Base-by-base conservation (phyloP, 2,113 vertebrate species). In the Tragelaphus imberbis region DNA sequence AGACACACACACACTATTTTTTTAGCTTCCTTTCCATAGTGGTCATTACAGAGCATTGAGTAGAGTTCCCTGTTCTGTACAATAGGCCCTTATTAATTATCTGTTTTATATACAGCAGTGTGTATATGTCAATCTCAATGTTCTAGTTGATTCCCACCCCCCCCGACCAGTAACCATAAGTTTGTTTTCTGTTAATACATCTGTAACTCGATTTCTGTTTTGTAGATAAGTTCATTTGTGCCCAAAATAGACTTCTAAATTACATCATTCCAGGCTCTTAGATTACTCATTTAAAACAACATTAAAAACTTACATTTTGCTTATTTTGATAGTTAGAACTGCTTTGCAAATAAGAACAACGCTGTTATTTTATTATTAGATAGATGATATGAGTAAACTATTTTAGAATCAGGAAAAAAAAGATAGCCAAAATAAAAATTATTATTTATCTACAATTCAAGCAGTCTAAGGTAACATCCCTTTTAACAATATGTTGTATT, bases 271-370 rank as follows among this genome's bases (percentile, higher is more conserved):
- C 75, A 65, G 84, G 82, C 47, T 30, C 47, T 82, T 33, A 75
- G 51, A 56, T 61, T 15, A 58, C 36, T 30, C 53, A 56, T 82
- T 96, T 88, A 81, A 85, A 80, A 58, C 75, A 71, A n/a, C 65
- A 59, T 59, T 85, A 89, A 97, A 97, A 82, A 87, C 65, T 93
- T 95, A 49, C 33, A 49, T 59, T 94, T 95, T 79, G 55, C 77
- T 63, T 47, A 14, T 51, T 71, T 28, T 23, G 28, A 94, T 84
- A 91, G 15, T 97, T 77, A 91, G 92, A 97, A 96, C 36, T 88
- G 90, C 77, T 88, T 84, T 95, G 49, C n/a, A 88, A 90, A 96
- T 77, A 90, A 40, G 75, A 80, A 65, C 86, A 86, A 47, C 2
- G 2, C 36, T 84, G 79, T 91, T 90, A 80, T 94, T 86, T 97